Evolutionary conservation across 2,888 invertebrate species (phyloP), one percentile per base, ranked within the genome.

Genomic region (Monoplex corrugatus): DNA sequence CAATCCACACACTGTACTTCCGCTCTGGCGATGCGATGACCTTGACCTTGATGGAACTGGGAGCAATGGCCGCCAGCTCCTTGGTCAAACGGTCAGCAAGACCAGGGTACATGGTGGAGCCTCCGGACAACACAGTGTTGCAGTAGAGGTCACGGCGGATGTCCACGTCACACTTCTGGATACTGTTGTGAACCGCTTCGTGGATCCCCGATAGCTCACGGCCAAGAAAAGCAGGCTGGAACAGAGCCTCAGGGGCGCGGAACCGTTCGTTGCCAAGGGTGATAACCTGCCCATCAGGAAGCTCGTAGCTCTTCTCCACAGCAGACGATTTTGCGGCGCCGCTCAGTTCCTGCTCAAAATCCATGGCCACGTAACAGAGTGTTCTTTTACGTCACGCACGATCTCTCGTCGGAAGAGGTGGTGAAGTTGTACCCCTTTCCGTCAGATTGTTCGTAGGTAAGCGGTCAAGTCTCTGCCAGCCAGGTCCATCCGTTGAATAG

Each of bases 41-140:
- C 92, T 95, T 95, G 95, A 97, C 97, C 96, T 97, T 97, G 97
- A 97, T 97, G 89, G 97, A 97, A 93, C 96, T 95, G 83, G 97
- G 97, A 83, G 97, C 97, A 93, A 98, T 97, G 89, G 98, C 98
- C 91, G 98, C 98, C 97, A 98, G 98, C 97, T 99, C 99, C 97
- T 98, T 99, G 97, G 99, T 98, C 98, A 99, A 98, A 94, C 99
- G 97, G 97, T 99, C 99, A 94, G 98, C 98, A 96, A 99, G 13
- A 57, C 84, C 84, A 57, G 50, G 32, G 97, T 98, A 99, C 98
- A 99, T 98, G 96, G 98, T 98, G 97, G 98, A 98, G 95, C 98
- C 98, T 92, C 98, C 98, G 92, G 98, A 98, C 94, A n/a, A 72
- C 6, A 78, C 8, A 68, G 68, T 19, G 5, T 68, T n/a, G 10